phyloP scores from a whole-genome alignment of 2,797 vertebrate species.

The Ptychobarbus kaznakovi region DNA sequence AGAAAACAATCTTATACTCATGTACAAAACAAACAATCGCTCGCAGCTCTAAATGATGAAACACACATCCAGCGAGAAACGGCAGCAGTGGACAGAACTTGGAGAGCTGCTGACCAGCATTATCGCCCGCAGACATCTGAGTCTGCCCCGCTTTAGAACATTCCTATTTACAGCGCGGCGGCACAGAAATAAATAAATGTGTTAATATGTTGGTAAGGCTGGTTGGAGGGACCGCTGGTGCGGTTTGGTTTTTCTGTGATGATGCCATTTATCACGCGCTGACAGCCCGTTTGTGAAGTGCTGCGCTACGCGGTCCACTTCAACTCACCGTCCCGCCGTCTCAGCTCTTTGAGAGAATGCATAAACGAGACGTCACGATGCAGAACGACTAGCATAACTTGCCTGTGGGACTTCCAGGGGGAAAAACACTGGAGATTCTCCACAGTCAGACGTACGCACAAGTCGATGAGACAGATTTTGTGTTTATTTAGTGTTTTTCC shows the following conservation, averaged over 20 bases:
- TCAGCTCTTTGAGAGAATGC: conserved; percentile 60
- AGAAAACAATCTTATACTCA: conserved; percentile 17
- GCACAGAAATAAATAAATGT: conserved; percentile 66
- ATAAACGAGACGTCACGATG: conserved; percentile 47
- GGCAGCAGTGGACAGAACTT: conserved; percentile 41
- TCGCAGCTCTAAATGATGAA: conserved; percentile 47
- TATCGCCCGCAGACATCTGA: conserved; percentile 63
- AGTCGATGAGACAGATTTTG: conserved; percentile 14
- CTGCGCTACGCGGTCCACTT: conserved; percentile 53
- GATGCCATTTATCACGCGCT: conserved; percentile 68
- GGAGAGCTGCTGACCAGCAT: conserved; percentile 57
- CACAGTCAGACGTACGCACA: not conserved
- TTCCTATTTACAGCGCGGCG: conserved; percentile 62
- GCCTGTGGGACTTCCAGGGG: conserved; percentile 33
- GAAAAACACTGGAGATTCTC: conserved; percentile 41
- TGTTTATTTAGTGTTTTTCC: conserved; percentile 22
- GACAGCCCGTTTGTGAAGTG: conserved; percentile 64
- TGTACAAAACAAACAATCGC: conserved; percentile 18
- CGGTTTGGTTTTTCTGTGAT: conserved; percentile 65
- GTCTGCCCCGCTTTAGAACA: conserved; percentile 53
- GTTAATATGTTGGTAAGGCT: conserved; percentile 64
- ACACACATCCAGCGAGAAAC: conserved; percentile 15
- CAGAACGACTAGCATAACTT: conserved; percentile 25
- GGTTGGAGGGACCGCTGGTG: conserved; percentile 55
- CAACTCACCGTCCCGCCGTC: conserved; percentile 55